Conservation (phyloP, 1,140 invertebrate species). For the fruit fly (Drosophila melanogaster) region DNA sequence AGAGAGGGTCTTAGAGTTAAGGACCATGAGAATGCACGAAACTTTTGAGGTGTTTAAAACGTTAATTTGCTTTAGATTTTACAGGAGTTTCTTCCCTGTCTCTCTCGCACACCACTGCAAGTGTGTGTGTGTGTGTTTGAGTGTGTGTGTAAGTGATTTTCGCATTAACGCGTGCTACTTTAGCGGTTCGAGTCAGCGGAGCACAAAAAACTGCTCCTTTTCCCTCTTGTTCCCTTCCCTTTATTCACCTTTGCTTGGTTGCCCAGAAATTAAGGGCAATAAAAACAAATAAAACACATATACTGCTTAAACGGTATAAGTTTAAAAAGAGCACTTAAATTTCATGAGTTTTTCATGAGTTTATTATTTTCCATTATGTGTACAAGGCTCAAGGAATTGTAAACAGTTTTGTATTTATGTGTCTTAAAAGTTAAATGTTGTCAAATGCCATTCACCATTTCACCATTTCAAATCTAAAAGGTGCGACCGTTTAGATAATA, state of each 20-base stretch:
- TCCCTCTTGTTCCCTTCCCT: neutral
- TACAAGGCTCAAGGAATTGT: too few relatives aligned
- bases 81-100: neutral
- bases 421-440: too few relatives aligned
- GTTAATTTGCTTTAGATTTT: conserved; percentile 68
- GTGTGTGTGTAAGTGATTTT: conserved; percentile 47
- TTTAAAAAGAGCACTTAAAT: neutral
- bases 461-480: neutral
- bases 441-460: too few relatives aligned
- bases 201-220: conserved; percentile 21
- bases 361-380: too few relatives aligned
- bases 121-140: conserved; percentile 1
- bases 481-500: neutral
- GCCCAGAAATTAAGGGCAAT: conserved; percentile 13
- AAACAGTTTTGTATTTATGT: too few relatives aligned
- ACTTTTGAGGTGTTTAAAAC: conserved; percentile 54
- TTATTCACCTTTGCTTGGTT: conserved; percentile 20
- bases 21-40: conserved; percentile 18
- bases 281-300: conserved; percentile 29
- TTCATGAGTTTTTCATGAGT: too few relatives aligned
- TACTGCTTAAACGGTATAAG: neutral
- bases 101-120: neutral
- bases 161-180: conserved; percentile 64
- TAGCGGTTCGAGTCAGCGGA: conserved; percentile 36
- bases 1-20: neutral